phyloP scores from a whole-genome alignment of 2,888 invertebrate genomes.

The Zygogramma bicolorata region DNA sequence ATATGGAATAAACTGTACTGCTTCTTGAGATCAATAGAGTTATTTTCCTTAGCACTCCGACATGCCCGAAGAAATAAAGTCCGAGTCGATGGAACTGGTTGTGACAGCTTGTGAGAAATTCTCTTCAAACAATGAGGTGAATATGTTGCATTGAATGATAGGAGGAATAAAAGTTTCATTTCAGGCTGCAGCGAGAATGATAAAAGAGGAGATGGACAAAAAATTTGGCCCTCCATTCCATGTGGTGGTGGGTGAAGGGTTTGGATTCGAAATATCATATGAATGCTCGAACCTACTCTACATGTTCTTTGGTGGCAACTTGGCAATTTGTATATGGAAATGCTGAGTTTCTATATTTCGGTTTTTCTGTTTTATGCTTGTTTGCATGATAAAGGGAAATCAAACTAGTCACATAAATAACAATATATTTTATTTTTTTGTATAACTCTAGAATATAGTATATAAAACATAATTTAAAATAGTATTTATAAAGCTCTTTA shows the following conservation, averaged over 20 bases:
- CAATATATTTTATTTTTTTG: slow-evolving; percentile 41
- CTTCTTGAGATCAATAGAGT: background rate
- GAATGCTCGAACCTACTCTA: slow-evolving; percentile 89
- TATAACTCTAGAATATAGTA: slow-evolving; percentile 35
- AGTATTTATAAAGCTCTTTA: slow-evolving; percentile 37
- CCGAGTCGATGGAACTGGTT: slow-evolving; percentile 89
- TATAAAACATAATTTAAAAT: slow-evolving; percentile 30
- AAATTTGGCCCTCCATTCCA: slow-evolving; percentile 96
- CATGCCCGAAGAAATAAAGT: slow-evolving; percentile 93
- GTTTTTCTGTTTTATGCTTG: background rate
- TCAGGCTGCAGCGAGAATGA: slow-evolving; percentile 89
- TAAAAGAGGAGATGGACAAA: slow-evolving; percentile 96
- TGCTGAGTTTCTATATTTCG: slow-evolving; percentile 69
- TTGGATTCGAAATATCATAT: slow-evolving; percentile 92
- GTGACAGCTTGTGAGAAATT: slow-evolving; percentile 95
- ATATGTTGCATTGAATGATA: background rate
- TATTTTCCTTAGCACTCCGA: slow-evolving; percentile 80
- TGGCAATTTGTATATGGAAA: slow-evolving; percentile 91
- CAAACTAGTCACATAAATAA: slow-evolving; percentile 33
- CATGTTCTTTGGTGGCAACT: slow-evolving; percentile 92
- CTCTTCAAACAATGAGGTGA: slow-evolving; percentile 85
- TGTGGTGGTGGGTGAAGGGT: slow-evolving; percentile 96
- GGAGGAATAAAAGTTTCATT: too few relatives aligned
- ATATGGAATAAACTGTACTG: too few relatives aligned
- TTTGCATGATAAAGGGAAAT: background rate